Evolutionary conservation across 1,140 invertebrate genomes (phyloP).

Genomic region (Helicorthomorpha holstii): DNA sequence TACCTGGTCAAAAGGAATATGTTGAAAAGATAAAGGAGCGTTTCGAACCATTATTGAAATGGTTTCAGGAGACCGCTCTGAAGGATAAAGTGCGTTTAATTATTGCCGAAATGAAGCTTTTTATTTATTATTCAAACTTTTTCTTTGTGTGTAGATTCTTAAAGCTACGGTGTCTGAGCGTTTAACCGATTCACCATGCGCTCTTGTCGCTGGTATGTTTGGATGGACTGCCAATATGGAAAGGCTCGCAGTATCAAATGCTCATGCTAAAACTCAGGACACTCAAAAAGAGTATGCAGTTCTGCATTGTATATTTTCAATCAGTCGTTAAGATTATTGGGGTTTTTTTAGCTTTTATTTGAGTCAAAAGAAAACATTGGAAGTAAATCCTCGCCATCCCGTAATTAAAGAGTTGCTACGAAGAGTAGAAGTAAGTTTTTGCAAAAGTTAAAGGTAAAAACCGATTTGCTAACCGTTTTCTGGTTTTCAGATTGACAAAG

Average conservation of each 20-base stretch:
- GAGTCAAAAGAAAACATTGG: conserved; percentile 91
- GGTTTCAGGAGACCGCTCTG: conserved; percentile 71
- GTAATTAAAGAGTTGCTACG: conserved; percentile 77
- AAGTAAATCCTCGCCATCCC: conserved; percentile 95
- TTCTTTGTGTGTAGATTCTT: conserved; percentile 33
- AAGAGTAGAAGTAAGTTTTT: conserved; percentile 42
- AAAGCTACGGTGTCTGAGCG: conserved; percentile 80
- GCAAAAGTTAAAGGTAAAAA: background rate
- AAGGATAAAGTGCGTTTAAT: conserved; percentile 48
- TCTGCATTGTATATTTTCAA: background rate
- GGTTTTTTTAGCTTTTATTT: conserved; percentile 54
- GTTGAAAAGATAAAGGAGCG: conserved; percentile 58
- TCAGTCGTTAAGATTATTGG: background rate
- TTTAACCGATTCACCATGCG: conserved; percentile 81
- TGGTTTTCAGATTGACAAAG: conserved; percentile 34
- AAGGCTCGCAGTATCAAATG: conserved; percentile 83
- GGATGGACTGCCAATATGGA: conserved; percentile 99
- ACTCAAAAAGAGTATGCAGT: conserved; percentile 49
- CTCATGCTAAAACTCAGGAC: conserved; percentile 91
- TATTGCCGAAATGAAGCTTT: background rate
- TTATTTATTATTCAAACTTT: background rate
- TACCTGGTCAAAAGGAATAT: conserved; percentile 71
- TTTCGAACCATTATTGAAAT: conserved; percentile 81
- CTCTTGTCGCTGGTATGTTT: conserved; percentile 88
- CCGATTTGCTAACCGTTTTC: background rate